These are phyloP conservation scores for Hypomesus transpacificus DNA, from an alignment of 2,113 vertebrate species.

Conservation along the genomic window DNA sequence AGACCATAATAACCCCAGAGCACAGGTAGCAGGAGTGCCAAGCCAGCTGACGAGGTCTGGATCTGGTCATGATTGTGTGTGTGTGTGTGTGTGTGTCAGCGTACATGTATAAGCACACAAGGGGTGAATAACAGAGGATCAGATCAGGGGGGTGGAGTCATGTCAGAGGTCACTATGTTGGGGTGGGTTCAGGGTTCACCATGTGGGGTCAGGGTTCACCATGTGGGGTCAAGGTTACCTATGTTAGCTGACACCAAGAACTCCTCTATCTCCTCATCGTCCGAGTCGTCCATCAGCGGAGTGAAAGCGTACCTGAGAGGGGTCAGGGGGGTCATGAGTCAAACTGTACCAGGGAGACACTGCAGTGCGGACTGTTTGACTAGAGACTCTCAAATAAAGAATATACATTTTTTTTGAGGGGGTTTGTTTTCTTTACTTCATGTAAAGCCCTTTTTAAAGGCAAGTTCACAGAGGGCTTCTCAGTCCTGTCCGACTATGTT, in stretches of 20 bases:
- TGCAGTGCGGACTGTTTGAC: background rate
- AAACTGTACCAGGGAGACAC: background rate
- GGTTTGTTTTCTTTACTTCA: too few relatives aligned
- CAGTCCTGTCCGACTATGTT: too few relatives aligned
- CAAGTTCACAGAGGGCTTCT: too few relatives aligned
- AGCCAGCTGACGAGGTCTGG: background rate
- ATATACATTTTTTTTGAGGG: too few relatives aligned
- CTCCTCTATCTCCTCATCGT: constrained; percentile 86
- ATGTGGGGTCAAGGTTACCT: constrained; percentile 53
- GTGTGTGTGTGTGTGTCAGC: background rate
- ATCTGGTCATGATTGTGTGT: background rate
- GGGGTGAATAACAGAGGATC: too few relatives aligned
- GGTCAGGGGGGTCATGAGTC: background rate
- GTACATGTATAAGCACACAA: background rate
- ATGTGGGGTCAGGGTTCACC: background rate
- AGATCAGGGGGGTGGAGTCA: too few relatives aligned
- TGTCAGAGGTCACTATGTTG: background rate
- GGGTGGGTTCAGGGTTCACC: constrained; percentile 14
- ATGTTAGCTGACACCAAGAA: constrained; percentile 77
- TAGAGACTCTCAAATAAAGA: too few relatives aligned
- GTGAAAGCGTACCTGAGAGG: constrained; percentile 81
- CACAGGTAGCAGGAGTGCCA: background rate
- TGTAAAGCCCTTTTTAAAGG: too few relatives aligned
- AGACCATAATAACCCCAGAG: background rate
- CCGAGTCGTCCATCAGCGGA: constrained; percentile 85